Conservation (phyloP, 2,888 invertebrate species). For the Aspidiotus destructor region DNA sequence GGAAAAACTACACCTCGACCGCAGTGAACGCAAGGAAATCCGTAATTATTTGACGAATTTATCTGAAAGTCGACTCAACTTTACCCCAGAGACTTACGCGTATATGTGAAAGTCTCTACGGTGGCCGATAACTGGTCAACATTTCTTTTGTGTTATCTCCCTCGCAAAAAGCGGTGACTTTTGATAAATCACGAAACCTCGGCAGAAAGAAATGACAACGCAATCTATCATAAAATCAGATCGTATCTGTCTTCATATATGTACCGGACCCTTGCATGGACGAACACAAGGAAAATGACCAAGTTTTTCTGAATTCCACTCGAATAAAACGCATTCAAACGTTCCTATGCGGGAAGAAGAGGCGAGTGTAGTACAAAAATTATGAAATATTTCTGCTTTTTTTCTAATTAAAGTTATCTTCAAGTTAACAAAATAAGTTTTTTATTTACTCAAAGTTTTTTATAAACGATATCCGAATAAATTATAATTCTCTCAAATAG, state of each 20-base stretch:
- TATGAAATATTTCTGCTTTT: too few species aligned
- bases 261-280: not conserved
- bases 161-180: constrained; percentile 9
- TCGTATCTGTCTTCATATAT: constrained; percentile 20
- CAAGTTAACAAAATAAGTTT: too few species aligned
- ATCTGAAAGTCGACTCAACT: not conserved
- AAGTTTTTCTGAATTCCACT: not conserved
- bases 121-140: not conserved
- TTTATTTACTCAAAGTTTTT: too few species aligned
- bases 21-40: not conserved
- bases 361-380: too few species aligned
- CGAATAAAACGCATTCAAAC: too few species aligned
- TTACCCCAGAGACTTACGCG: constrained; percentile 19
- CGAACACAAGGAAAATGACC: not conserved
- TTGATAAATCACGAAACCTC: constrained; percentile 27
- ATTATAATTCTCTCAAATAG: too few species aligned
- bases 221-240: constrained; percentile 22
- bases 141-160: constrained; percentile 26
- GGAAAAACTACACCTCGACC: not conserved
- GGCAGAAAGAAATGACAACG: constrained; percentile 14
- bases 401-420: too few species aligned
- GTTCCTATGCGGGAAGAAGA: too few species aligned
- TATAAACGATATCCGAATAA: too few species aligned
- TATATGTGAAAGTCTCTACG: not conserved
- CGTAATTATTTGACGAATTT: not conserved